These are phyloP conservation scores for Synanthedon myopaeformis DNA, from an alignment of 2,888 invertebrate genomes.

Conservation along the genomic window DNA sequence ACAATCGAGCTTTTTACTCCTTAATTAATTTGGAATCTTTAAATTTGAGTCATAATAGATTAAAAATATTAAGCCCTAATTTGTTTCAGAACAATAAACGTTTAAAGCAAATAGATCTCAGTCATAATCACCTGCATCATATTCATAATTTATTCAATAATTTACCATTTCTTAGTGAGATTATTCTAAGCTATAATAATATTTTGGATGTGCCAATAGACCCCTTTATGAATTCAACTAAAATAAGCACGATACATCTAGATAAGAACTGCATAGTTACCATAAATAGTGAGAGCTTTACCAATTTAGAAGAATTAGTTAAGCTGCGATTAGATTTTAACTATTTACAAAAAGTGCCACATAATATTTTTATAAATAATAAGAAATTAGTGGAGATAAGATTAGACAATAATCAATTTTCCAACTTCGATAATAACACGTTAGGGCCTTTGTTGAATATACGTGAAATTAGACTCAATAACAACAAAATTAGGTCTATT, in stretches of 20 bases:
- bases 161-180: slow-evolving; percentile 81
- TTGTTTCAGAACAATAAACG: slow-evolving; percentile 83
- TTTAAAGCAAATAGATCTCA: slow-evolving; percentile 83
- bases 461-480: slow-evolving; percentile 83
- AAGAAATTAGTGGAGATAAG: slow-evolving; percentile 82
- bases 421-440: slow-evolving; percentile 81
- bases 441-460: slow-evolving; percentile 80
- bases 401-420: slow-evolving; percentile 87
- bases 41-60: slow-evolving; percentile 89
- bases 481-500: slow-evolving; percentile 82
- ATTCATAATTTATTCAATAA: slow-evolving; percentile 86
- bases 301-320: slow-evolving; percentile 78
- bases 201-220: slow-evolving; percentile 87
- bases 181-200: slow-evolving; percentile 89
- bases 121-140: slow-evolving; percentile 90
- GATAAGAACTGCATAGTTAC: slow-evolving; percentile 88
- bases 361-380: slow-evolving; percentile 81
- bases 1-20: slow-evolving; percentile 82
- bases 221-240: slow-evolving; percentile 83
- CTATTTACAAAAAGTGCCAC: slow-evolving; percentile 84
- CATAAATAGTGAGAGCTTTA: slow-evolving; percentile 83
- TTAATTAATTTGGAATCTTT: slow-evolving; percentile 82
- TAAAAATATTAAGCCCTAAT: slow-evolving; percentile 80
- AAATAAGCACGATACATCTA: slow-evolving; percentile 83
- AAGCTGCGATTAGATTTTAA: slow-evolving; percentile 88